Base-by-base conservation (phyloP, 35 echinoderm and acorn worm genomes). In the Lytechinus variegatus region DNA sequence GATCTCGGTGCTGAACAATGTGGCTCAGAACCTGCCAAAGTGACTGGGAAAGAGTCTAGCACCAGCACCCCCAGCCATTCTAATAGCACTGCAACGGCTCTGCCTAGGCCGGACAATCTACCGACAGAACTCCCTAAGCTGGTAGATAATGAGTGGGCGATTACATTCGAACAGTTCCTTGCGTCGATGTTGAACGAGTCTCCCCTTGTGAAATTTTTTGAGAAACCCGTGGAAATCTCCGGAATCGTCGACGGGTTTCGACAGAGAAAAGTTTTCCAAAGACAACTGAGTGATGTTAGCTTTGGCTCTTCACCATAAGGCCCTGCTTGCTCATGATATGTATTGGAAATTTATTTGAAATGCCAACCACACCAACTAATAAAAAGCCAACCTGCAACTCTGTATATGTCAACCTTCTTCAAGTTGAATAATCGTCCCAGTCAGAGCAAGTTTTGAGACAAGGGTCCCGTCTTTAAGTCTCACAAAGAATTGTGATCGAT, bases 111-210 rank as follows among this genome's bases (percentile, higher is more conserved):
- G 10, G 44, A 60, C 52, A 29, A 54, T n/a, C 53, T 94, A 53
- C 96, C 96, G 0, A 52, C 60, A 87, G 86, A 87, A 16, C 88
- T 96, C 86, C 53, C 94, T 29, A 87, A 89, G 52, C 28, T 44
- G 27, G 71, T 87, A n/a, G 96, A 91, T 89, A 72, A 27, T 91
- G 95, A 97, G 6, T 99, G 98, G 98, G 97, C 96, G 19, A 97
- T 97, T 86, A 96, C 96, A 4, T 99, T 98, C 92, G 97, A 99
- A 92, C 97, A 99, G 95, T 98, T 99, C 86, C 92, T 99, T 52
- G 98, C 98, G 10, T 99, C 98, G 3, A 98, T 97, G 97, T 86
- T 99, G 87, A 99, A 96, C 4, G 98, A 99, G 54, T n/a, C 91
- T 0, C 57, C 94, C 13, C 87, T 98, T 11, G 98, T 98, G 4